A percentile compares a stretch with the other conserved stretches of the same genome.
Evolutionary conservation across 2,888 invertebrate genomes (phyloP).

Genomic region (Cataglyphis livida): DNA sequence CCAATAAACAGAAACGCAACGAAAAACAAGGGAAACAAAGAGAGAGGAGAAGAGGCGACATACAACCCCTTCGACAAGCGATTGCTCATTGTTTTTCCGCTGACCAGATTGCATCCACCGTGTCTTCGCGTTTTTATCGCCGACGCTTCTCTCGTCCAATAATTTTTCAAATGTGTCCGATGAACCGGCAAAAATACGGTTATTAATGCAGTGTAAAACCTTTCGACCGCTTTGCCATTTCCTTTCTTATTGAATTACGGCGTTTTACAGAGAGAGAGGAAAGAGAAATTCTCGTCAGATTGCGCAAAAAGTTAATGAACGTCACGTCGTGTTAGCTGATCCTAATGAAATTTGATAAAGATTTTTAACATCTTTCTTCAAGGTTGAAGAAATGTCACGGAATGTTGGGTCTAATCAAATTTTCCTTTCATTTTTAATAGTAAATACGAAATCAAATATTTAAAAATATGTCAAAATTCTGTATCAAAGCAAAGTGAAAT

Average conservation of each 20-base stretch:
- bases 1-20: conserved; percentile 71
- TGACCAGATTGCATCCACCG: conserved; percentile 33
- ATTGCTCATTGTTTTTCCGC: conserved; percentile 74
- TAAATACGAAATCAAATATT: neutral
- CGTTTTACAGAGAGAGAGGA: too few relatives aligned
- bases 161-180: conserved; percentile 40
- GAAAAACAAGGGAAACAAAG: conserved; percentile 56
- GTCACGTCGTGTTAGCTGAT: conserved; percentile 37
- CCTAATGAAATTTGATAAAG: conserved; percentile 27
- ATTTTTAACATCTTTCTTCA: conserved; percentile 4
- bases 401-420: neutral
- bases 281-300: conserved; percentile 35
- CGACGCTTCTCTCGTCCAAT: neutral
- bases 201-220: conserved; percentile 48
- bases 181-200: conserved; percentile 46
- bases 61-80: conserved; percentile 64
- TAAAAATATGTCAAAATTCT: neutral
- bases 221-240: neutral
- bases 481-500: neutral
- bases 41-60: conserved; percentile 23
- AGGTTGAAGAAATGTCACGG: neutral
- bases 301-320: conserved; percentile 37
- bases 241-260: neutral
- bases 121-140: conserved; percentile 28
- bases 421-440: neutral